Evolutionary conservation across 2,888 invertebrate genomes (phyloP), one percentile per base, ranked within the genome.

Genomic region (Drosophila macrothrix): DNA sequence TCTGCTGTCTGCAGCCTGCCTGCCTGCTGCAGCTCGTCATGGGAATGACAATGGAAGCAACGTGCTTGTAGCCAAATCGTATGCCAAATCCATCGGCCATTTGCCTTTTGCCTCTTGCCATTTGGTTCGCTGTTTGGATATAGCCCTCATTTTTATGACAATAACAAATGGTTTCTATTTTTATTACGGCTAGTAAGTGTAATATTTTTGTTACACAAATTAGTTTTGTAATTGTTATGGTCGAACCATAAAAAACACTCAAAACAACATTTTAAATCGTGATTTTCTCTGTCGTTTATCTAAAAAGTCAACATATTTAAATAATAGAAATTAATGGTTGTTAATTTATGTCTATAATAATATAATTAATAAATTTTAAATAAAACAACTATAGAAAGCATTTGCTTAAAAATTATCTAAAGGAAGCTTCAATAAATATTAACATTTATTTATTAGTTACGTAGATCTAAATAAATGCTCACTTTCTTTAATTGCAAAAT

Each of bases 11-110:
- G 43, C 43, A 19, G 37, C 16, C 43, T 22, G 46, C 46, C 16
- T 46, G 62, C 43, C 22, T 25, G 53, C 43, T 37, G 33, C 52
- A 35, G 43, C 56, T 53, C 56, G 63, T 73, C 78, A 76, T 63
- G 76, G 67, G 56, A 76, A 78, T 67, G 73, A 52, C 67, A 73
- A 67, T 75, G 61, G 19, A 67, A 52, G 22, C 43, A 39, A 58
- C 46, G 46, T 50, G 63, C 33, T 41, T 37, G 52, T 37, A 35
- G 55, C 56, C 37, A 37, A 46, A 46, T 25, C 16, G 25, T 46
- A 25, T 46, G 46, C 46, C 10, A 58, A 41, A 58, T 16, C 29
- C 58, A 58, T 31, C 22, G 31, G 37, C 31, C 61, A 63, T 49
- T 63, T 53, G 52, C 29, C 50, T 22, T 50, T 62, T 53, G 29